Conservation (phyloP, 2,113 vertebrate species). For the Piprites chloris region DNA sequence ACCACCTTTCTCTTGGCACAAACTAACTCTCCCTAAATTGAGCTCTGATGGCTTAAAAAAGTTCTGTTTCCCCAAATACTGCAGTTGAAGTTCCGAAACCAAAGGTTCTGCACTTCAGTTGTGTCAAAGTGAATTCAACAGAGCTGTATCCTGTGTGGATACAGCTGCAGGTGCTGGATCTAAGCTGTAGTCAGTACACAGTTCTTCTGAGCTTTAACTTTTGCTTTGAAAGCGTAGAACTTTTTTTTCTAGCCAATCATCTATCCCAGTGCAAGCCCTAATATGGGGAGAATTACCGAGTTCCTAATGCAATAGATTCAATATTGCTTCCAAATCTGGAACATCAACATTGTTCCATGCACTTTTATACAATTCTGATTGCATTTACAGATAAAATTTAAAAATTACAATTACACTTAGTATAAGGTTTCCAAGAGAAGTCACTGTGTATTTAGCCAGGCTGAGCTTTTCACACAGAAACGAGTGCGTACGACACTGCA, state of each 20-base stretch:
- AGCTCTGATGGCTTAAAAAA: not conserved
- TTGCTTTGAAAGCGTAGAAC: not conserved
- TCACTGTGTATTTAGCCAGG: not conserved
- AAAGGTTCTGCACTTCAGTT: not conserved
- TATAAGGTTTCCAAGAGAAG: not conserved
- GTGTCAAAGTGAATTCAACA: not conserved
- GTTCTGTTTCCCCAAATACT: not conserved
- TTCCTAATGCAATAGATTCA: not conserved
- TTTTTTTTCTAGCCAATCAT: not conserved
- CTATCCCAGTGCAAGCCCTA: not conserved
- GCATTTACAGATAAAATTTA: not conserved
- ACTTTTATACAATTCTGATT: not conserved
- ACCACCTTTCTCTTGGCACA: not conserved
- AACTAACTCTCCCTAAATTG: not conserved
- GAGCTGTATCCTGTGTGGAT: rapidly evolving
- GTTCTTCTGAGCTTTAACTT: not conserved
- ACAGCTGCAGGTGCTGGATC: not conserved
- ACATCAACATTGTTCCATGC: not conserved
- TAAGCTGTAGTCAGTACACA: not conserved
- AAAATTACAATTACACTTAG: not conserved
- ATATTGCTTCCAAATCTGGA: not conserved
- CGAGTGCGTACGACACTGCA: not conserved
- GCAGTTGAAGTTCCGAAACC: not conserved
- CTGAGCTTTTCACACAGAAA: not conserved
- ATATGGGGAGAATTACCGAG: not conserved